phyloP scores from a whole-genome alignment of 2,113 vertebrate genomes.

The Cettia cetti region DNA sequence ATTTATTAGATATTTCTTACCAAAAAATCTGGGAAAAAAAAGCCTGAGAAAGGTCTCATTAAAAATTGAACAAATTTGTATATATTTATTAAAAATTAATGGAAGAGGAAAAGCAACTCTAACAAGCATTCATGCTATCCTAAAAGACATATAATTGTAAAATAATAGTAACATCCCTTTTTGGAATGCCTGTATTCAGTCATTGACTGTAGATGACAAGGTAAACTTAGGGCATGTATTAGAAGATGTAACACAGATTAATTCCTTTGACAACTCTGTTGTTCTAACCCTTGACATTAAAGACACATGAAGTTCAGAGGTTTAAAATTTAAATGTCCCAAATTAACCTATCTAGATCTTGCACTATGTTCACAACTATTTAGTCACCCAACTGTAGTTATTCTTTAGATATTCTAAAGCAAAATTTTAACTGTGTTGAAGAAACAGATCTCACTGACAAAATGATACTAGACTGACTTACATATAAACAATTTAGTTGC shows the following conservation, averaged over 20 bases:
- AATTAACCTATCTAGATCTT: background rate
- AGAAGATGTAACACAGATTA: background rate
- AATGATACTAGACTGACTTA: background rate
- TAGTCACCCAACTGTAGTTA: background rate
- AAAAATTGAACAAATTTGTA: background rate
- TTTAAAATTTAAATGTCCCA: background rate
- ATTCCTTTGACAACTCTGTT: background rate
- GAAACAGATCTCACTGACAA: background rate
- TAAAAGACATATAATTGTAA: background rate
- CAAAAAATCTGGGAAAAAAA: background rate
- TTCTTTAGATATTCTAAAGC: no score
- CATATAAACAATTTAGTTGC: background rate
- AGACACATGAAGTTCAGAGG: background rate
- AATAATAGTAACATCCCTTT: background rate
- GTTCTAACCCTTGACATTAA: background rate
- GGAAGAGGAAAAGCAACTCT: background rate
- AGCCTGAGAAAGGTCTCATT: background rate
- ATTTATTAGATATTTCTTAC: background rate
- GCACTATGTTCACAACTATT: background rate
- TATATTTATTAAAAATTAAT: background rate
- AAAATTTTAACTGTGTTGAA: background rate
- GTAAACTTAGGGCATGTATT: background rate
- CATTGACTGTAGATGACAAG: background rate
- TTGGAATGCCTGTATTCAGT: background rate
- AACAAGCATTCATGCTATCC: background rate